Conservation (phyloP, 2,113 vertebrate genomes). For the Vanacampus margaritifer region DNA sequence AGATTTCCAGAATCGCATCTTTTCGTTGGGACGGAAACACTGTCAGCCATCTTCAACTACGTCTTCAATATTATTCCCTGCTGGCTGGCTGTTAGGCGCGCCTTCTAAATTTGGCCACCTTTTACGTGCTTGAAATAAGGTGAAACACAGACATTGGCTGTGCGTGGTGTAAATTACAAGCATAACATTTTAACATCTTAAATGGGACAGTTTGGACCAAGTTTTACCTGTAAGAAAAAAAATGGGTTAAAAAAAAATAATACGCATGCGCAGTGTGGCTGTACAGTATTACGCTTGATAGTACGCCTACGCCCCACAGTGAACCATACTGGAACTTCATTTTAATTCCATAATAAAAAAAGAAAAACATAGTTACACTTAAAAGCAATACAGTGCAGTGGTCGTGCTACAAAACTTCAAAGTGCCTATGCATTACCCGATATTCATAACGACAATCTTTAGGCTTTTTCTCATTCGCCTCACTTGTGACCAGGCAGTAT, state of each 20-base stretch:
- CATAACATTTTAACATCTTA: too few relatives aligned
- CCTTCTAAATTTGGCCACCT: too few relatives aligned
- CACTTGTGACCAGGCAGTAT: too few relatives aligned
- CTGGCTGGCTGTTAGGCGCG: conserved; percentile 28
- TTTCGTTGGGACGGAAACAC: conserved; percentile 10
- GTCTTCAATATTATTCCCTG: conserved; percentile 6
- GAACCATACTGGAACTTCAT: background rate
- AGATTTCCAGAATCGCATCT: conserved; percentile 50
- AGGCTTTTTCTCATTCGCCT: too few relatives aligned
- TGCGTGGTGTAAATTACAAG: too few relatives aligned
- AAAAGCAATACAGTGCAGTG: too few relatives aligned
- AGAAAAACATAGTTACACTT: background rate
- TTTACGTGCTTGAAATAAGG: background rate
- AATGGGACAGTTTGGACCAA: too few relatives aligned
- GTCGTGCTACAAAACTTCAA: too few relatives aligned
- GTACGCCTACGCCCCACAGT: background rate
- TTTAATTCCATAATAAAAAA: background rate
- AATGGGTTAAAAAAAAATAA: background rate
- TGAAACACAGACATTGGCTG: too few relatives aligned
- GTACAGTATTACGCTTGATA: background rate
- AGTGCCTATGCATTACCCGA: too few relatives aligned
- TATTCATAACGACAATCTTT: too few relatives aligned
- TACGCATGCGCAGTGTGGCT: background rate
- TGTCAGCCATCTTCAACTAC: conserved; percentile 62
- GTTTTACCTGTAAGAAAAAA: background rate